Percentiles rank a stretch among this genome's conserved stretches.
Evolutionary conservation across 2,113 vertebrate genomes (phyloP).

Genomic region (Corythornis madagascariensis): DNA sequence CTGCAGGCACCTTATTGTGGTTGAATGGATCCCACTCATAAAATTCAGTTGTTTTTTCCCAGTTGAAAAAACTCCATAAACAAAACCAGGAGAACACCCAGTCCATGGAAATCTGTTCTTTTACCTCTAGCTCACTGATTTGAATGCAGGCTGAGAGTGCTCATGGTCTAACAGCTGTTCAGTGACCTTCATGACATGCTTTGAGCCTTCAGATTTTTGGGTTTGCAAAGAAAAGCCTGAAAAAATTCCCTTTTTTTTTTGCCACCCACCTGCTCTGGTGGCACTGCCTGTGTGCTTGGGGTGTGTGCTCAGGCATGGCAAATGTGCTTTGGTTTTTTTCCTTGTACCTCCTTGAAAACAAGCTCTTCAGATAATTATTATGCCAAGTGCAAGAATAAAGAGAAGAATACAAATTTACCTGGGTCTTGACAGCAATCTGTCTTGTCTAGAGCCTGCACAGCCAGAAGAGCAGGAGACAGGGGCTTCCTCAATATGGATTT

Average conservation of each 20-base stretch:
- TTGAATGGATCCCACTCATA: neutral
- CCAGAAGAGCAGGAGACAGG: neutral
- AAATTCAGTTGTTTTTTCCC: neutral
- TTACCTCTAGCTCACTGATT: slow-evolving; percentile 20
- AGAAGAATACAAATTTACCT: neutral
- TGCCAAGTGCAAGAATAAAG: neutral
- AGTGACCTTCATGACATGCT: slow-evolving; percentile 21
- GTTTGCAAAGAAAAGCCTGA: slow-evolving; percentile 28
- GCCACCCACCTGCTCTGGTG: neutral
- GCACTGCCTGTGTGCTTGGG: neutral
- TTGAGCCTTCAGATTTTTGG: neutral
- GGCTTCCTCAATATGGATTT: neutral
- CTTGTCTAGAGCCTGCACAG: neutral
- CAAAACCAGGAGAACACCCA: neutral
- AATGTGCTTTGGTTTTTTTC: neutral
- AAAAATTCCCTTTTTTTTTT: slow-evolving; percentile 32
- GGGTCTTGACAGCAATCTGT: neutral
- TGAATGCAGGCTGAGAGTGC: neutral
- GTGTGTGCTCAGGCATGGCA: neutral
- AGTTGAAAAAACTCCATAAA: neutral
- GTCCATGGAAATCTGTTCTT: neutral
- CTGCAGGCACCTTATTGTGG: neutral
- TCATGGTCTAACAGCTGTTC: slow-evolving; percentile 29
- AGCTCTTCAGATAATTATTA: slow-evolving; percentile 8
- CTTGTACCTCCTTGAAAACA: neutral